Percentiles rank a stretch among this genome's conserved stretches.
phyloP scores from a whole-genome alignment of 2,113 vertebrate species.

The Benitochromis conjunctus region DNA sequence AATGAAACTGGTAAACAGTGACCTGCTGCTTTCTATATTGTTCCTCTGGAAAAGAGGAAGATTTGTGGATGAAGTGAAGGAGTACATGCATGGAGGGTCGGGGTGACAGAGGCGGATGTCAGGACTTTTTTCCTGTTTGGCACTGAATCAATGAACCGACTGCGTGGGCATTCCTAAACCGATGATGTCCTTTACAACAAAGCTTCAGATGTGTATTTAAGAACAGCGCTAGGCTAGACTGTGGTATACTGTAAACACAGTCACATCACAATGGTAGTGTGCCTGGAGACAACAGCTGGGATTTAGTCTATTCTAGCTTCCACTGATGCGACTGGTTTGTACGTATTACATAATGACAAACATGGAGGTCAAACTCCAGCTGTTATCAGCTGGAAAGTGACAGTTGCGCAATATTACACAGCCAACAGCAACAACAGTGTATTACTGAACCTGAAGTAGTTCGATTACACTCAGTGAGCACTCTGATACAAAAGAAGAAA shows the following conservation, averaged over 20 bases:
- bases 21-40: not conserved
- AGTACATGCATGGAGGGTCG: not conserved
- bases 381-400: not conserved
- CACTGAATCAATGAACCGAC: fast-evolving
- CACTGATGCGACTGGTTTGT: not conserved
- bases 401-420: not conserved
- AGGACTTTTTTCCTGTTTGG: not conserved
- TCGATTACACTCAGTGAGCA: not conserved
- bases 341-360: not conserved
- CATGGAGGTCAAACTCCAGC: not conserved
- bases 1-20: not conserved
- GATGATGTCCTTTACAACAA: not conserved
- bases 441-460: not conserved
- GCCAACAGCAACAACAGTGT: not conserved
- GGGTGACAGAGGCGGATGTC: too few relatives aligned
- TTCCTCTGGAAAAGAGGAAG: too few relatives aligned
- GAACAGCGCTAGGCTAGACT: not conserved
- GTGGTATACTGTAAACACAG: too few relatives aligned
- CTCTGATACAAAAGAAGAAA: not conserved
- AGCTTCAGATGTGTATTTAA: not conserved
- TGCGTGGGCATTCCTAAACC: not conserved
- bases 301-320: not conserved
- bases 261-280: not conserved
- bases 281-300: not conserved
- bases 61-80: not conserved